Evolutionary conservation across 2,113 vertebrate genomes (phyloP).

Genomic region (Phoxinus phoxinus): DNA sequence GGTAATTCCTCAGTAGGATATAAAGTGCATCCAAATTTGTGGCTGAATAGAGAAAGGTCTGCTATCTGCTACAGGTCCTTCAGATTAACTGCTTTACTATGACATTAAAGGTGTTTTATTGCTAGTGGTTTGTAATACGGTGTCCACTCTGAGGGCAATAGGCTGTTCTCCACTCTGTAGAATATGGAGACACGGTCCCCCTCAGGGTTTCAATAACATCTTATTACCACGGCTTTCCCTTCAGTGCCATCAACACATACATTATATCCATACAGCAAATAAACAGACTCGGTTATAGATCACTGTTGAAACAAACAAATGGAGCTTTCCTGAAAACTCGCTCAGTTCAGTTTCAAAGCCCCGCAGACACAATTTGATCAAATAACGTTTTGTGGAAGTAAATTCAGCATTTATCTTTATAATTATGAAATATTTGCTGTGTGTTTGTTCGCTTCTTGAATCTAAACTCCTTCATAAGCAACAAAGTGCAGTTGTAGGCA

Average conservation of each 20-base stretch:
- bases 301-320: neutral
- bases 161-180: neutral
- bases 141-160: conserved; percentile 8
- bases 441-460: neutral
- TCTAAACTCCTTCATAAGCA: neutral
- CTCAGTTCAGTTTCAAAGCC: neutral
- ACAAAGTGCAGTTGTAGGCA: neutral
- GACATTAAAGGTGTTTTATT: conserved; percentile 28
- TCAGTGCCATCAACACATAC: conserved; percentile 18
- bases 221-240: conserved; percentile 26
- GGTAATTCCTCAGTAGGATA: neutral
- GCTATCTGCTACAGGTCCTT: neutral
- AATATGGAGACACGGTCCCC: conserved; percentile 16
- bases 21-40: neutral
- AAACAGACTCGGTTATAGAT: conserved; percentile 17
- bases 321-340: neutral
- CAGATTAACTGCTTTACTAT: neutral
- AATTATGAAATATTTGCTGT: conserved; percentile 9
- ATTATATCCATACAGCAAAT: conserved; percentile 28
- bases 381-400: neutral
- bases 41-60: neutral
- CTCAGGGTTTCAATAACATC: conserved; percentile 42
- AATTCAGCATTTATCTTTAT: conserved; percentile 9
- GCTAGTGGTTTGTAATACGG: conserved; percentile 9
- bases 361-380: conserved; percentile 6